These are phyloP conservation scores for Entelurus aequoreus DNA, from an alignment of 2,113 vertebrate genomes.

Conservation along the genomic window DNA sequence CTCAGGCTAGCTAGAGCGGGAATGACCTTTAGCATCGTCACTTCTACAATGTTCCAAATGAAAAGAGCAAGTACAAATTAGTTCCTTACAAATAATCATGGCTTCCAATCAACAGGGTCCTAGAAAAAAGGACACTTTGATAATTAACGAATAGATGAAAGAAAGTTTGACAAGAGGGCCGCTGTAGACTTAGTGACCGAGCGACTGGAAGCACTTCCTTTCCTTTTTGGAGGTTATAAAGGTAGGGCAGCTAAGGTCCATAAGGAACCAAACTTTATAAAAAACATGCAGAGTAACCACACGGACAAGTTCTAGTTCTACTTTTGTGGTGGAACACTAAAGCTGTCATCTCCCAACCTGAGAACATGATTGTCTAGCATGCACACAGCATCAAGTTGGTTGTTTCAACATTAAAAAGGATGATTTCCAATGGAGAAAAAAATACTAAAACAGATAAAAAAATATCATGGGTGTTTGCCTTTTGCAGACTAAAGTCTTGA, in stretches of 20 bases:
- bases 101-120: slow-evolving; percentile 65
- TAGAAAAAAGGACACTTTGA: slow-evolving; percentile 68
- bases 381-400: slow-evolving; percentile 59
- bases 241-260: too few species aligned
- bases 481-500: slow-evolving; percentile 46
- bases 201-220: too few species aligned
- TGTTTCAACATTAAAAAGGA: slow-evolving; percentile 24
- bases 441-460: neutral
- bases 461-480: slow-evolving; percentile 21
- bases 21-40: slow-evolving; percentile 32
- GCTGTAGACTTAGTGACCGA: too few species aligned
- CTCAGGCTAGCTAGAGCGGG: slow-evolving; percentile 59
- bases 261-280: slow-evolving; percentile 14
- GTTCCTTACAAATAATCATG: slow-evolving; percentile 51
- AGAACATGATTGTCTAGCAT: slow-evolving; percentile 73
- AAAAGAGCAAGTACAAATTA: slow-evolving; percentile 51
- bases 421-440: slow-evolving; percentile 1
- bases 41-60: slow-evolving; percentile 53
- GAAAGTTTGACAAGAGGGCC: too few species aligned
- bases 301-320: slow-evolving; percentile 4
- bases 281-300: slow-evolving; percentile 49
- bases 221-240: too few species aligned
- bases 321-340: slow-evolving; percentile 26
- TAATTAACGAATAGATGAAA: too few species aligned
- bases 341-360: slow-evolving; percentile 65